Evolutionary conservation across 2,113 vertebrate genomes (phyloP), one percentile per base, ranked within the genome.

Genomic region (Clarias macrocephalus): DNA sequence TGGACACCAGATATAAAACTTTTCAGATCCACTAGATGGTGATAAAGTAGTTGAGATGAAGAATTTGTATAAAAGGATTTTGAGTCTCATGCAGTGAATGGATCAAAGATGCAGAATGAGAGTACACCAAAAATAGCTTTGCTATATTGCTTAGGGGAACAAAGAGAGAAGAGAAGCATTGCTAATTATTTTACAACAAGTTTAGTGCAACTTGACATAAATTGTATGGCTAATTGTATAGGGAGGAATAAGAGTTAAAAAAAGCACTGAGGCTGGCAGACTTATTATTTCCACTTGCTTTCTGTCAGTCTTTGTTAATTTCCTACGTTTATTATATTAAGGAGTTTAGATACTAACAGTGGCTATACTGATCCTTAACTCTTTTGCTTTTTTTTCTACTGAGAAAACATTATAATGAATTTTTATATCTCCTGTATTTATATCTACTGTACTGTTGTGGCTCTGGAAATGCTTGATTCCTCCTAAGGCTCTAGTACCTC

Each of bases 21-120:
- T n/a, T 21, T 33, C 2, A 59, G 66, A 63, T 72, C 91, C 91
- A 91, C 89, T 90, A 89, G 91, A 89, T 92, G 90, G 91, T 85
- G 88, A 83, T 89, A 63, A 88, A 89, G 88, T 66, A 87, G 48
- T 87, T 88, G 28, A 25, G 28, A 62, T 91, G 73, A 19, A 82
- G 10, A 48, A 60, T 63, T 62, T 37, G 57, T 16, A 62, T 37
- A 59, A 65, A 77, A 16, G 30, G 62, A 42, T 68, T 80, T 72
- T 2, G 16, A 60, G 77, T 57, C 77, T 81, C 23, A 13, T 68
- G 12, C 65, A 56, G 48, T 23, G 33, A 60, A 80, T 56, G 56
- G 54, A 30, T 72, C 37, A 42, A 54, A 9, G 23, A 18, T 82
- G 60, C 59, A 63, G 21, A 70, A 80, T 33, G 18, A 21, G 54